Evolutionary conservation across 1,140 invertebrate genomes (phyloP).

Genomic region (Lepidurus apus): DNA sequence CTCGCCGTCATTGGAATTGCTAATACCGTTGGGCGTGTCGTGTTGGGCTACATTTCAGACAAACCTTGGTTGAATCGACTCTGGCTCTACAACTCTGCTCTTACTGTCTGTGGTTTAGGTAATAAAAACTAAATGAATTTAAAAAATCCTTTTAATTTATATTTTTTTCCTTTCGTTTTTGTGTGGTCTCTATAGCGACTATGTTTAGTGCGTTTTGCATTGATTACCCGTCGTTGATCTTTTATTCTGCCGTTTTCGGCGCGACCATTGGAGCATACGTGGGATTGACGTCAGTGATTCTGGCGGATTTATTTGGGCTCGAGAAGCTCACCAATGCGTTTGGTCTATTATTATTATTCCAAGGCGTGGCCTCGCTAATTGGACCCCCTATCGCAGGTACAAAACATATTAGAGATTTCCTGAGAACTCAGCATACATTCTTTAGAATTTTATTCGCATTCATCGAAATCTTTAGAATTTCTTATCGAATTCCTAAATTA

Average conservation of each 20-base stretch:
- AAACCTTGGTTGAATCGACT: slow-evolving; percentile 82
- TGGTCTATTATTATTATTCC: slow-evolving; percentile 82
- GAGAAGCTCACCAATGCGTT: slow-evolving; percentile 88
- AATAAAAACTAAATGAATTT: slow-evolving; percentile 42
- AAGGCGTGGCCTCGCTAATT: slow-evolving; percentile 81
- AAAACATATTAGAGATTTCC: background rate
- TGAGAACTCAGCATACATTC: background rate
- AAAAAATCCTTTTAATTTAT: slow-evolving; percentile 42
- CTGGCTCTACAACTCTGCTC: slow-evolving; percentile 77
- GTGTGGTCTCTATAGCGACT: slow-evolving; percentile 60
- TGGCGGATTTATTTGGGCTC: slow-evolving; percentile 78
- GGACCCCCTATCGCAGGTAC: slow-evolving; percentile 83
- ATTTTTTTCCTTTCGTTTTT: slow-evolving; percentile 40
- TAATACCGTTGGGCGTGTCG: slow-evolving; percentile 75
- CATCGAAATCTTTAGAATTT: too few relatives aligned
- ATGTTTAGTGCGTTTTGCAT: slow-evolving; percentile 64
- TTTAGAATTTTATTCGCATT: too few relatives aligned
- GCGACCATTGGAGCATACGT: slow-evolving; percentile 88
- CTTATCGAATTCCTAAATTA: too few relatives aligned
- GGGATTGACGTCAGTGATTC: slow-evolving; percentile 81
- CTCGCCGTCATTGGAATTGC: slow-evolving; percentile 75
- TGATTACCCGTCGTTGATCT: slow-evolving; percentile 60
- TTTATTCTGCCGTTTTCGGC: slow-evolving; percentile 79
- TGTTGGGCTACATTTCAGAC: slow-evolving; percentile 78
- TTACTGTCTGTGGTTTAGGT: slow-evolving; percentile 78